Evolutionary conservation across 1,140 invertebrate genomes (phyloP).

Genomic region (Mycetomoellerius zeteki): DNA sequence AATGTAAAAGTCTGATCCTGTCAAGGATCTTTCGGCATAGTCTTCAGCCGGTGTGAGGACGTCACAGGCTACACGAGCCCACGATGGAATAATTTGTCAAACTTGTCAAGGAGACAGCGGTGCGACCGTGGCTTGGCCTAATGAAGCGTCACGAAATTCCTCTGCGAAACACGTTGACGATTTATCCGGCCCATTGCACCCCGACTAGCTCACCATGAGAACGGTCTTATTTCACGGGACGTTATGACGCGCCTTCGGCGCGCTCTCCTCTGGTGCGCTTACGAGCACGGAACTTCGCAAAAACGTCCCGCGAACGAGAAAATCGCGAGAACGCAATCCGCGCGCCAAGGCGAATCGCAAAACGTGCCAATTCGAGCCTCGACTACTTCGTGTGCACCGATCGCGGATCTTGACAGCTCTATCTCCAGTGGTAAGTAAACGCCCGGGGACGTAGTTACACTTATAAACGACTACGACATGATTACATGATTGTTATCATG

Average conservation of each 20-base stretch:
- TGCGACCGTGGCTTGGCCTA: conserved; percentile 79
- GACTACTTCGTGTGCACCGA: conserved; percentile 35
- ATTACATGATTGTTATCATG: background rate
- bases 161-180: conserved; percentile 83
- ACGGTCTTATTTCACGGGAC: conserved; percentile 71
- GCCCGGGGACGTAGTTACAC: conserved; percentile 22
- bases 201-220: conserved; percentile 71
- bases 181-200: conserved; percentile 82
- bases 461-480: background rate
- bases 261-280: conserved; percentile 54
- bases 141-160: conserved; percentile 85
- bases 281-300: conserved; percentile 48
- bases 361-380: conserved; percentile 47
- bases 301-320: conserved; percentile 28
- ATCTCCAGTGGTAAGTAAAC: conserved; percentile 42
- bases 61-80: conserved; percentile 41
- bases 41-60: conserved; percentile 50
- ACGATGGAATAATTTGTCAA: conserved; percentile 85
- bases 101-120: conserved; percentile 83
- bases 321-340: conserved; percentile 31
- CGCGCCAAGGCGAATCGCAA: conserved; percentile 60
- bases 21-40: conserved; percentile 53
- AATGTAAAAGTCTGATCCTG: conserved; percentile 63
- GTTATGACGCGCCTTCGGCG: conserved; percentile 65
- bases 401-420: conserved; percentile 56